Base-by-base conservation (phyloP, 2,113 vertebrate species). In the Spea multiplicata region DNA sequence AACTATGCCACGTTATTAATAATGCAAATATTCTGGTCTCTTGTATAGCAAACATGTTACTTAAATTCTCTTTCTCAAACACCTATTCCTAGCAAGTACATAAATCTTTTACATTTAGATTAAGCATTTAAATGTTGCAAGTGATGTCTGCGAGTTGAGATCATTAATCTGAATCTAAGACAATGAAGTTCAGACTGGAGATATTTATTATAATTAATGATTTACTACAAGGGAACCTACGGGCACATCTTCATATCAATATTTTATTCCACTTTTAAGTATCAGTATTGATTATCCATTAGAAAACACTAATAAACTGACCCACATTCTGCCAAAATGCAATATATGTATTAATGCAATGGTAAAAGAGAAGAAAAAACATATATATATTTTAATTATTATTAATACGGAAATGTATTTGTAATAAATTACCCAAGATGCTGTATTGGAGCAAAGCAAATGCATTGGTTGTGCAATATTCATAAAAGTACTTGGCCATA, bases 11-110 rank as follows among this genome's bases (percentile, higher is more conserved):
- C 30, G 2, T 2, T 30, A 30, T 30, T 30, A 30, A 30, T 30
- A 30, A 30, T 30, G 30, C 30, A 30, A 30, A 30, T 30, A 30
- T 30, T 30, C 30, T 30, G 30, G 30, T 30, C 30, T 30, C 30
- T 30, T 30, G 30, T 30, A 75, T 84, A 81, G 81, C 82, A 84
- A 82, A 71, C 75, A 84, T 83, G 81, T 57, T 76, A 67, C 81
- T 73, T 71, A 59, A 59, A 59, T 59, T 59, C 55, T 59, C 55
- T 59, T 59, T 77, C 74, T 69, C 66, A 0, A 0, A 0, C 78
- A 68, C 84, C 30, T 68, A n/a, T 3, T 1, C 45, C 4, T 76
- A 74, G 0, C 0, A 75, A 46, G 68, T 8, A 73, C 83, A 85
- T 78, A 74, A 82, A 76, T 9, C 3, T 68, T 48, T 46, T 49